Conservation (phyloP, 2,113 vertebrate genomes). For the Corvus cornix region DNA sequence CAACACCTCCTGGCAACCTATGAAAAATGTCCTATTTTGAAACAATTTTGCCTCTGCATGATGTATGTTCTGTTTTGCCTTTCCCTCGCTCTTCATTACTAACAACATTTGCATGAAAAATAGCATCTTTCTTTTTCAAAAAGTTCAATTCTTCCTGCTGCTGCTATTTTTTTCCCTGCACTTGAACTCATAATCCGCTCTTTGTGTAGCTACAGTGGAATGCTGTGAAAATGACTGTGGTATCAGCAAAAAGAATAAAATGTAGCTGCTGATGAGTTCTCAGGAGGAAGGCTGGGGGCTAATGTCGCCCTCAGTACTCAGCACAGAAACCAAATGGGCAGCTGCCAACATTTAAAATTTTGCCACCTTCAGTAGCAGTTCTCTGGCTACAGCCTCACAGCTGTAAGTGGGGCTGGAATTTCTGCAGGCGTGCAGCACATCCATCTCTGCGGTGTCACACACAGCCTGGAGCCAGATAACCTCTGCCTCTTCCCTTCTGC, state of each 20-base stretch:
- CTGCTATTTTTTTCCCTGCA: not conserved
- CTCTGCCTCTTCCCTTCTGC: not conserved
- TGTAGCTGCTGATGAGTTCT: not conserved
- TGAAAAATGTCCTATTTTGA: conserved; percentile 41
- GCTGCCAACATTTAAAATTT: not conserved
- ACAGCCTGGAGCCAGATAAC: fast-evolving
- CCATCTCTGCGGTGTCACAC: not conserved
- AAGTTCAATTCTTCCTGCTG: conserved; percentile 32
- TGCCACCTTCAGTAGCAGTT: not conserved
- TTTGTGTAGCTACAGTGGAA: not conserved
- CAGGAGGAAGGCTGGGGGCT: not conserved
- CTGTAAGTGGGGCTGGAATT: not conserved
- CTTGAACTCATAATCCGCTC: conserved; percentile 29
- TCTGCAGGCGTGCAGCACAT: not conserved
- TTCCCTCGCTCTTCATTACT: conserved; percentile 36
- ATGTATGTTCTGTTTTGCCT: conserved; percentile 41
- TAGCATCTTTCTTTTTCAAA: not conserved
- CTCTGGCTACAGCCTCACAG: not conserved
- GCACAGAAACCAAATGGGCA: not conserved
- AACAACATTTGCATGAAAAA: conserved; percentile 63
- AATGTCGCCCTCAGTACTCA: not conserved
- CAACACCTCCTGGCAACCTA: not conserved
- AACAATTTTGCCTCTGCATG: conserved; percentile 30
- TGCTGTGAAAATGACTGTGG: conserved; percentile 1
- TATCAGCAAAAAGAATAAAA: not conserved